Evolutionary conservation across 1,140 invertebrate species (phyloP).

Genomic region (Drosophila punjabiensis): DNA sequence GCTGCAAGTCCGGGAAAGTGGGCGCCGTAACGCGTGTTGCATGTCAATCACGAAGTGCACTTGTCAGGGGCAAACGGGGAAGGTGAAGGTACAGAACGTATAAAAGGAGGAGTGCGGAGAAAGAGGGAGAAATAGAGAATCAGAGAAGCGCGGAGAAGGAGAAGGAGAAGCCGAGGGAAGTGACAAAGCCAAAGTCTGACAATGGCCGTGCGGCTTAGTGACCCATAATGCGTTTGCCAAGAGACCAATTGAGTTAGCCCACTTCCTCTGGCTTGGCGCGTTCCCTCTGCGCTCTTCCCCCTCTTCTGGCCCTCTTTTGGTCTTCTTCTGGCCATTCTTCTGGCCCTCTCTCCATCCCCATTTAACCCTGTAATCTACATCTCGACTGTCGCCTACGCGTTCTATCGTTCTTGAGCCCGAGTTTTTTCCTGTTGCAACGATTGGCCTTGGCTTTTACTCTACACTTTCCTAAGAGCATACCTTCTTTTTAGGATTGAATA

Average conservation of each 20-base stretch:
- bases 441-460: slow-evolving; percentile 6
- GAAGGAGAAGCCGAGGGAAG: slow-evolving; percentile 25
- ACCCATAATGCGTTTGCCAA: slow-evolving; percentile 79
- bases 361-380: slow-evolving; percentile 64
- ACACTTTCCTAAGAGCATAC: slow-evolving; percentile 7
- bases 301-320: neutral
- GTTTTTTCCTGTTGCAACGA: slow-evolving; percentile 14
- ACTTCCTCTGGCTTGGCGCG: slow-evolving; percentile 27
- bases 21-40: slow-evolving; percentile 70
- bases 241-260: slow-evolving; percentile 58
- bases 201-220: slow-evolving; percentile 76
- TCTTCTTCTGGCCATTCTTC: neutral
- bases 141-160: neutral
- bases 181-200: slow-evolving; percentile 67
- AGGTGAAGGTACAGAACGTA: neutral
- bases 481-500: neutral
- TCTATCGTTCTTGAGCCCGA: slow-evolving; percentile 37
- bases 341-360: neutral
- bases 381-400: slow-evolving; percentile 61
- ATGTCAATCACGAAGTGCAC: slow-evolving; percentile 75
- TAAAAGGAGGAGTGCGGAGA: slow-evolving; percentile 1
- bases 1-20: slow-evolving; percentile 47
- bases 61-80: slow-evolving; percentile 32
- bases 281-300: neutral
- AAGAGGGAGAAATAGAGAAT: slow-evolving; percentile 2